These are phyloP conservation scores for Zelostemma sp. DNA, from an alignment of 1,140 invertebrate genomes.

Conservation along the genomic window DNA sequence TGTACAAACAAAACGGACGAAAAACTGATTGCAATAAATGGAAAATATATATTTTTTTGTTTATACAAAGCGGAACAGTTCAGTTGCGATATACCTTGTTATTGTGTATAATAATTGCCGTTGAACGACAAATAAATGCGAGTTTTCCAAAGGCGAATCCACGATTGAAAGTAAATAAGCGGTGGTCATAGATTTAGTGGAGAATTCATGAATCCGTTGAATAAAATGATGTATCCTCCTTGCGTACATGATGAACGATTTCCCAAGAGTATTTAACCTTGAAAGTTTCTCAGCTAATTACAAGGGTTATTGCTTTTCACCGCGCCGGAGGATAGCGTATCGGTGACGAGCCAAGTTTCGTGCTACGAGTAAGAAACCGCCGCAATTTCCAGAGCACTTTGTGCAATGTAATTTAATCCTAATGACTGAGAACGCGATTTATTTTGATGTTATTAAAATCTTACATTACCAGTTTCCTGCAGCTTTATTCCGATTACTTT, in stretches of 20 bases:
- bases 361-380: slow-evolving; percentile 43
- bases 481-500: too few species aligned
- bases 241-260: slow-evolving; percentile 34
- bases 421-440: slow-evolving; percentile 40
- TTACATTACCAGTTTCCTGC: background rate
- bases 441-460: slow-evolving; percentile 40
- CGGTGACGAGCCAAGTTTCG: slow-evolving; percentile 50
- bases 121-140: too few species aligned
- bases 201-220: too few species aligned
- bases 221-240: slow-evolving; percentile 23
- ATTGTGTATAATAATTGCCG: too few species aligned
- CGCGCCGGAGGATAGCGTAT: slow-evolving; percentile 31
- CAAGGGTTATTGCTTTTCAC: slow-evolving; percentile 44
- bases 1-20: too few species aligned
- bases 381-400: slow-evolving; percentile 42
- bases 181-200: too few species aligned
- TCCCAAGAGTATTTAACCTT: slow-evolving; percentile 48
- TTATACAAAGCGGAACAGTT: too few species aligned
- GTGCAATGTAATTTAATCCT: slow-evolving; percentile 51
- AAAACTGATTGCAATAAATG: too few species aligned
- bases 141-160: too few species aligned
- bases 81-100: too few species aligned
- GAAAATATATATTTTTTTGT: too few species aligned
- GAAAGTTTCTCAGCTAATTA: slow-evolving; percentile 51
- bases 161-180: too few species aligned